Percentiles rank a stretch among this genome's conserved stretches.
These are phyloP conservation scores for Drosophila ohnishii DNA, from an alignment of 1,140 invertebrate genomes.

Conservation along the genomic window DNA sequence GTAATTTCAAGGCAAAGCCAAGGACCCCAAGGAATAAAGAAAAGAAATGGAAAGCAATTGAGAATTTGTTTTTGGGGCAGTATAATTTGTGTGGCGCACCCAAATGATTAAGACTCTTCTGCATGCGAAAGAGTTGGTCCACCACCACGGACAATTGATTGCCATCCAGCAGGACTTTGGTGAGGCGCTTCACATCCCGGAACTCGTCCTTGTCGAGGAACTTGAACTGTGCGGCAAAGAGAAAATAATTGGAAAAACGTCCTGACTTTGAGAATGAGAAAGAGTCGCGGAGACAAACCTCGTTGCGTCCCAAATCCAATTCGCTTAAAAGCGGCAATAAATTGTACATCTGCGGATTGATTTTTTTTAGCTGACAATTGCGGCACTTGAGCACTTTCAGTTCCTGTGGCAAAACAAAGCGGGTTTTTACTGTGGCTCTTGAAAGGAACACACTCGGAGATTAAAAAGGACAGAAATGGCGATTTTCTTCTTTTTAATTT, in stretches of 20 bases:
- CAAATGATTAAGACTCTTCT: conserved; percentile 84
- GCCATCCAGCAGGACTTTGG: conserved; percentile 88
- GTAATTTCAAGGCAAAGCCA: conserved; percentile 1
- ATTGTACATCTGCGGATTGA: conserved; percentile 91
- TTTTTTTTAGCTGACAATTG: conserved; percentile 87
- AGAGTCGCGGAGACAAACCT: conserved; percentile 68
- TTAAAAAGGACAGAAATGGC: neutral
- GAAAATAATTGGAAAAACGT: conserved; percentile 67
- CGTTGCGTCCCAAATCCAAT: conserved; percentile 90
- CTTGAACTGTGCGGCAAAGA: conserved; percentile 85
- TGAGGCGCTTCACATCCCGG: conserved; percentile 87
- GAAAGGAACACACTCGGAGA: neutral
- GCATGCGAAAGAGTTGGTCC: conserved; percentile 88
- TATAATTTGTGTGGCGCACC: conserved; percentile 64
- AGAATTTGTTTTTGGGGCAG: conserved; percentile 13
- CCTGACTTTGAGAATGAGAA: neutral
- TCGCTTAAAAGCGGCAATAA: conserved; percentile 87
- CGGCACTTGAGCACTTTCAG: conserved; percentile 88
- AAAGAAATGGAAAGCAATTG: conserved; percentile 27
- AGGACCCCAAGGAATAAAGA: neutral
- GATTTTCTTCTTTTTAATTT: neutral
- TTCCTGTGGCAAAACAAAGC: conserved; percentile 83
- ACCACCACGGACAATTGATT: conserved; percentile 90
- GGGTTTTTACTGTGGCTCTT: conserved; percentile 22
- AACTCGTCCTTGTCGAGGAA: conserved; percentile 90